Evolutionary conservation across 2,888 invertebrate species (phyloP).

Genomic region (Hoplodrina blanda): DNA sequence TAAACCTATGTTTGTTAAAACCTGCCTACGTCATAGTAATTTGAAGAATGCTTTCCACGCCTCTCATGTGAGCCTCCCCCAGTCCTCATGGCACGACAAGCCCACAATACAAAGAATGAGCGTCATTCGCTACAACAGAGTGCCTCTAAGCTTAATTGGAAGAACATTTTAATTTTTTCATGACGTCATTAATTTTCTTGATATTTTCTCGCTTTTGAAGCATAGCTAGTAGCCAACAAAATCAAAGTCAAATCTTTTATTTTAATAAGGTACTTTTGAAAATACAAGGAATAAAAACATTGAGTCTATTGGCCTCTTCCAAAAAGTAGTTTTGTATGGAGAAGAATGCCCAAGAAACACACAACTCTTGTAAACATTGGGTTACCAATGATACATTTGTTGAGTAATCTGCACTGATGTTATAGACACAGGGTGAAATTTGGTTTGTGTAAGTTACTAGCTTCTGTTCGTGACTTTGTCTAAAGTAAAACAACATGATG

Average conservation of each 20-base stretch:
- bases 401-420: background rate
- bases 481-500: too few relatives aligned
- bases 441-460: too few relatives aligned
- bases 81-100: constrained; percentile 17
- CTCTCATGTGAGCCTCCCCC: constrained; percentile 11
- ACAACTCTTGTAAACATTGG: too few relatives aligned
- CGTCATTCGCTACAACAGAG: constrained; percentile 28
- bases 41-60: constrained; percentile 20
- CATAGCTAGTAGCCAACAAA: background rate
- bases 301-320: too few relatives aligned
- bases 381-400: background rate
- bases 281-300: too few relatives aligned
- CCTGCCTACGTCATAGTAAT: background rate
- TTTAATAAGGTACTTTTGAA: too few relatives aligned
- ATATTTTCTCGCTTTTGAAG: background rate
- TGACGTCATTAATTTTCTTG: background rate
- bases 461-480: too few relatives aligned
- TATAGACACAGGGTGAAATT: too few relatives aligned
- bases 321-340: too few relatives aligned
- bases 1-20: background rate
- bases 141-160: constrained; percentile 37
- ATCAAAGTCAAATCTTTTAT: too few relatives aligned
- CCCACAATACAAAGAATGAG: constrained; percentile 28
- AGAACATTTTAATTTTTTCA: constrained; percentile 7
- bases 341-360: too few relatives aligned